phyloP scores from a whole-genome alignment of 2,888 invertebrate genomes.

The Stenodema calcarata region DNA sequence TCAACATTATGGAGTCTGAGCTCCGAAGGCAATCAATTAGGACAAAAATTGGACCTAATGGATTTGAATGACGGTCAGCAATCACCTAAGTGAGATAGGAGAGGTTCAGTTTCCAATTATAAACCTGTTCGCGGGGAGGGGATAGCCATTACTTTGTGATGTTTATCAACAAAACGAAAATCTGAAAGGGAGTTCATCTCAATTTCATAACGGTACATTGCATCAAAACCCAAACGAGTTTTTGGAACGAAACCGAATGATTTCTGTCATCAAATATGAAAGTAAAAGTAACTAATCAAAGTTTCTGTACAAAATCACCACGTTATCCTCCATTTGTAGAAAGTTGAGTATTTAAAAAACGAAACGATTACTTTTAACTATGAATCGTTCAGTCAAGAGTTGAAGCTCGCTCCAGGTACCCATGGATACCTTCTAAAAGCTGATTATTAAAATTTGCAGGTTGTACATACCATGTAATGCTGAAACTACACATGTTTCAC shows the following conservation, averaged over 20 bases:
- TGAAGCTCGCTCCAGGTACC: too few relatives aligned
- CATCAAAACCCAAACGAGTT: not conserved
- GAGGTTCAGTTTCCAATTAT: constrained; percentile 26
- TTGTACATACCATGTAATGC: too few relatives aligned
- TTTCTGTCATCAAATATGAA: too few relatives aligned
- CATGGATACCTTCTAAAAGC: too few relatives aligned
- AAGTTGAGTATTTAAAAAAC: too few relatives aligned
- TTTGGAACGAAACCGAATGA: not conserved
- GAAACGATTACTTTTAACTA: too few relatives aligned
- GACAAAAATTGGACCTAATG: constrained; percentile 42
- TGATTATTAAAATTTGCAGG: too few relatives aligned
- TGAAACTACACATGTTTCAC: too few relatives aligned
- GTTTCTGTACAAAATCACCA: too few relatives aligned
- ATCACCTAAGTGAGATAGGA: constrained; percentile 28
- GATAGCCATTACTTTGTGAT: not conserved
- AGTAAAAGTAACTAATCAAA: too few relatives aligned
- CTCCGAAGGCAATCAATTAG: constrained; percentile 37
- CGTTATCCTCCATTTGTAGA: too few relatives aligned
- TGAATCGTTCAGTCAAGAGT: too few relatives aligned
- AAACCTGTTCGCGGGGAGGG: not conserved
- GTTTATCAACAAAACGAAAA: not conserved
- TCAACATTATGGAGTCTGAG: constrained; percentile 21
- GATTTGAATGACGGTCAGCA: constrained; percentile 36
- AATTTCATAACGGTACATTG: not conserved
- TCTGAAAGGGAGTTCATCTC: not conserved